Evolutionary conservation across 2,888 invertebrate species (phyloP).

Genomic region (Rhodophaea formosa): DNA sequence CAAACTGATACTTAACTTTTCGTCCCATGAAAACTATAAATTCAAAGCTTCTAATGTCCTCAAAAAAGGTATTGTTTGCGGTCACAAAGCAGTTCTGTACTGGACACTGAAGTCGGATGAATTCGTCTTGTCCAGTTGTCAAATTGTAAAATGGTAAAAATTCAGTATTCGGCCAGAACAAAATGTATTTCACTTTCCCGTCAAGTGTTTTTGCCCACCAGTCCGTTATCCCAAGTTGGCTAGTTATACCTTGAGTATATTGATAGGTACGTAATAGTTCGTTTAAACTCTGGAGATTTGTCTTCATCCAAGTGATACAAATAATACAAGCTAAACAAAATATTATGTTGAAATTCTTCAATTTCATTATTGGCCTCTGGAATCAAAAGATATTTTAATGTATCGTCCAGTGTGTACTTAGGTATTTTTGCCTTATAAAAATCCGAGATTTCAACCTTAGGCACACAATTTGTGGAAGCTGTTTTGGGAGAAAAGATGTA

Average conservation of each 20-base stretch:
- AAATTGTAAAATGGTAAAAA: background rate
- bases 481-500: too few species aligned
- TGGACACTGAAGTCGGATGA: too few species aligned
- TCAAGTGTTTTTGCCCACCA: background rate
- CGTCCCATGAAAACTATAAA: background rate
- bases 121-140: background rate
- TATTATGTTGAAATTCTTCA: background rate
- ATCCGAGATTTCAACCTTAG: too few species aligned
- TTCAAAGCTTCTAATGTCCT: background rate
- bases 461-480: too few species aligned
- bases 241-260: too few species aligned
- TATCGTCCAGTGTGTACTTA: too few species aligned
- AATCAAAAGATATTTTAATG: too few species aligned
- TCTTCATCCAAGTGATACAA: too few species aligned
- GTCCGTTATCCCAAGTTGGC: background rate
- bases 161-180: background rate
- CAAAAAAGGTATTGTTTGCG: background rate
- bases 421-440: too few species aligned
- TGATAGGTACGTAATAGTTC: too few species aligned
- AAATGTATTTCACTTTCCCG: background rate
- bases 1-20: background rate
- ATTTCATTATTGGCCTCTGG: too few species aligned
- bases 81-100: background rate
- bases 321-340: background rate
- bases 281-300: too few species aligned